Evolutionary conservation across 1,140 invertebrate genomes (phyloP).

Genomic region (Gryon sp.): DNA sequence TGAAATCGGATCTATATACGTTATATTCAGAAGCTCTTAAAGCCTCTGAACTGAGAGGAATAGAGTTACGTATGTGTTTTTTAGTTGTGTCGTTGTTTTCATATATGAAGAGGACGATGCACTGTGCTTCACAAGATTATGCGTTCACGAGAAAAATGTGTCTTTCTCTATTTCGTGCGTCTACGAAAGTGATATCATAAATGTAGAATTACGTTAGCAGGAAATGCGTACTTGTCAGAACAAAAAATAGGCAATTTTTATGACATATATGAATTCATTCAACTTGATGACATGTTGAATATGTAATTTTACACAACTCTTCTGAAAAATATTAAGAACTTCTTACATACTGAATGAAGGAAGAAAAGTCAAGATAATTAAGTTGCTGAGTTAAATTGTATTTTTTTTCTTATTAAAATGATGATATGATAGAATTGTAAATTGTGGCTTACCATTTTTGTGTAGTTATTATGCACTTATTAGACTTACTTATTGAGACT

Average conservation of each 20-base stretch:
- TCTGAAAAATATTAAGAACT: not conserved
- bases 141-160: conserved; percentile 23
- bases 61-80: conserved; percentile 58
- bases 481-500: too few relatives aligned
- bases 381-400: too few relatives aligned
- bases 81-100: conserved; percentile 27
- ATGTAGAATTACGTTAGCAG: conserved; percentile 60
- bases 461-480: too few relatives aligned
- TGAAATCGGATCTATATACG: conserved; percentile 59
- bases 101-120: conserved; percentile 51
- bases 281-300: conserved; percentile 18
- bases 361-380: not conserved
- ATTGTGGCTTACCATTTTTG: too few relatives aligned
- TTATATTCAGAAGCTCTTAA: conserved; percentile 46
- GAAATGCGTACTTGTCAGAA: conserved; percentile 29
- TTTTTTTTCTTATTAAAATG: too few relatives aligned
- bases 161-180: conserved; percentile 22
- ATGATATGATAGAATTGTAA: too few relatives aligned
- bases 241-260: conserved; percentile 20
- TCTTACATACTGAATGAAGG: not conserved
- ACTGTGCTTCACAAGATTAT: conserved; percentile 23
- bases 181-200: conserved; percentile 43
- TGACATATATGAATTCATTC: conserved; percentile 16
- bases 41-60: conserved; percentile 59
- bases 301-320: not conserved